A percentile compares a stretch with the other conserved stretches of the same genome.
Evolutionary conservation across 2,113 vertebrate species (phyloP).

Genomic region (Caretta caretta): DNA sequence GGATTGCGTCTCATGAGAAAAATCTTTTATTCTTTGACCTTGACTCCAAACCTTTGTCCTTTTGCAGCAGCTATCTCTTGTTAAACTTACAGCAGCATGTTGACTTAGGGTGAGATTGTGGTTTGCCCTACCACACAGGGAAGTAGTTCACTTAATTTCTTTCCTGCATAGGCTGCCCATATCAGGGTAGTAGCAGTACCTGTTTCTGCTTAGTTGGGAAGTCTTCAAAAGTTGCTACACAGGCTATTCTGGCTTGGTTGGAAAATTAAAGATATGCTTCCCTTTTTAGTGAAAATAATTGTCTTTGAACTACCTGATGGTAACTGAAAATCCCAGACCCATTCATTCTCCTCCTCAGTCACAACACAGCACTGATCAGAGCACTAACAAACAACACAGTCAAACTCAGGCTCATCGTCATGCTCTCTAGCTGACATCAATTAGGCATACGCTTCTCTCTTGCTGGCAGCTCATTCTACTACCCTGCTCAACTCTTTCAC

Average conservation of each 20-base stretch:
- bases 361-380: neutral
- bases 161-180: neutral
- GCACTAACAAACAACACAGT: neutral
- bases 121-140: neutral
- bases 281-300: neutral
- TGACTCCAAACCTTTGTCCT: neutral
- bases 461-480: neutral
- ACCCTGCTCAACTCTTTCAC: neutral
- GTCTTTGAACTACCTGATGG: neutral
- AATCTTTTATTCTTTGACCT: neutral
- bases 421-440: neutral
- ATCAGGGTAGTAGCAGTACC: neutral
- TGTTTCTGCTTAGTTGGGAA: neutral
- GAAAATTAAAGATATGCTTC: neutral
- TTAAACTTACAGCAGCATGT: neutral
- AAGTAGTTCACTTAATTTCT: neutral
- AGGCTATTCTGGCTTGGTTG: neutral
- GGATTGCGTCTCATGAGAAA: neutral
- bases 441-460: neutral
- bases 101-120: neutral
- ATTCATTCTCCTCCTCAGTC: neutral
- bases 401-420: neutral
- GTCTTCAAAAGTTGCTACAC: neutral
- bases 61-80: neutral
- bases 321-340: neutral